Evolutionary conservation across 2,797 vertebrate species (phyloP).

Genomic region (Silurus lanzhouensis): DNA sequence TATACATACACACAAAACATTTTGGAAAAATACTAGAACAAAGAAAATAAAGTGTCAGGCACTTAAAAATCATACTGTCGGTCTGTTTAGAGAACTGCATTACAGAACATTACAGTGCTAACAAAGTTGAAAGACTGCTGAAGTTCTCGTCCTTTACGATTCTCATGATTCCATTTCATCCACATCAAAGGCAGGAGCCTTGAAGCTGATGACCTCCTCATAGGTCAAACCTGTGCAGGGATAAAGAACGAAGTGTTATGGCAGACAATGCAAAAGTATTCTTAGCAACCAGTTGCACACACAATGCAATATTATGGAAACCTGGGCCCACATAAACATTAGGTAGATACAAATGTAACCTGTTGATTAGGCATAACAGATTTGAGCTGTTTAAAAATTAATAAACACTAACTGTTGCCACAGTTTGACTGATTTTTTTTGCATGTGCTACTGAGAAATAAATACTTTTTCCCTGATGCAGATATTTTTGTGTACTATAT

Average conservation of each 20-base stretch:
- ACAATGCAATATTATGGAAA: neutral
- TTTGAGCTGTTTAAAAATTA: neutral
- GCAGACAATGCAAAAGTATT: neutral
- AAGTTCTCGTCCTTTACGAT: conserved; percentile 24
- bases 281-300: neutral
- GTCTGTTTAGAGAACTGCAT: conserved; percentile 40
- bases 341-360: neutral
- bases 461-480: neutral
- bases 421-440: neutral
- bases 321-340: neutral
- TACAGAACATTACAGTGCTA: conserved; percentile 36
- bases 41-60: conserved; percentile 77
- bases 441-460: neutral
- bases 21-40: conserved; percentile 66
- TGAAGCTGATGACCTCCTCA: conserved; percentile 89
- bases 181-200: conserved; percentile 84
- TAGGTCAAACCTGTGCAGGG: conserved; percentile 85
- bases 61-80: conserved; percentile 75
- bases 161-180: conserved; percentile 93
- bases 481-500: no score
- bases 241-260: conserved; percentile 28
- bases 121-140: conserved; percentile 44
- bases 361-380: neutral
- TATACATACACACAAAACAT: neutral
- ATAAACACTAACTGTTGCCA: neutral